Percentiles rank a stretch among this genome's conserved stretches.
phyloP scores from a whole-genome alignment of 2,888 invertebrate genomes.

The Caenorhabditis afra region DNA sequence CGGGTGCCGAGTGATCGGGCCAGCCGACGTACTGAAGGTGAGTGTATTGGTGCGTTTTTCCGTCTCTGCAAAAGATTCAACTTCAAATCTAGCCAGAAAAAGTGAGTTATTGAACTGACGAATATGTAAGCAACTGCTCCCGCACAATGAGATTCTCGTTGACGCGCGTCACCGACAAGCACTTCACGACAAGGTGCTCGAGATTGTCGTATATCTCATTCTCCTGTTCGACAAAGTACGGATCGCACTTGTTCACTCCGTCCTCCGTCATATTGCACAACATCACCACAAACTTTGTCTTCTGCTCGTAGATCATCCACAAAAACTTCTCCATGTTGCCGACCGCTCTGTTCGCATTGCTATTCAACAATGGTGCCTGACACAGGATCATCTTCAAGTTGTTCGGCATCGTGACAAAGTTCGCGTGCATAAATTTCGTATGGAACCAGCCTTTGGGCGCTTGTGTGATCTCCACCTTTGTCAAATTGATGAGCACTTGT shows the following conservation, averaged over 20 bases:
- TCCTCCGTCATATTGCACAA: background rate
- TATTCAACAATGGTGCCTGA: background rate
- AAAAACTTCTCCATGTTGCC: constrained; percentile 4
- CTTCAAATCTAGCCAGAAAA: background rate
- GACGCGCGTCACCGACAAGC: too few relatives aligned
- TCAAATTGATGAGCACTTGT: too few relatives aligned
- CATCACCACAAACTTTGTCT: background rate
- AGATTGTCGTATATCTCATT: background rate
- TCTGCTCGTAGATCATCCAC: background rate
- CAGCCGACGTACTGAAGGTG: constrained; percentile 11
- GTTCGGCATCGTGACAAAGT: too few relatives aligned
- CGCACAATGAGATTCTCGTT: too few relatives aligned
- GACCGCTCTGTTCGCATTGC: background rate
- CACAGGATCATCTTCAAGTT: background rate
- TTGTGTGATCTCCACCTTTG: too few relatives aligned
- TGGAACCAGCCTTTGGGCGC: background rate
- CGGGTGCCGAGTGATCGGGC: background rate
- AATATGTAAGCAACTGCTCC: background rate
- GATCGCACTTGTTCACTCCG: background rate
- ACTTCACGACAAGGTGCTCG: too few relatives aligned
- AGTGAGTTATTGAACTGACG: background rate
- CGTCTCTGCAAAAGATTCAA: background rate
- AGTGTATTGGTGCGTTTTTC: background rate
- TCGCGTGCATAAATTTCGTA: background rate
- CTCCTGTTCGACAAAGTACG: background rate